Evolutionary conservation across 2,888 invertebrate species (phyloP).

Genomic region (Cantharis nigra): DNA sequence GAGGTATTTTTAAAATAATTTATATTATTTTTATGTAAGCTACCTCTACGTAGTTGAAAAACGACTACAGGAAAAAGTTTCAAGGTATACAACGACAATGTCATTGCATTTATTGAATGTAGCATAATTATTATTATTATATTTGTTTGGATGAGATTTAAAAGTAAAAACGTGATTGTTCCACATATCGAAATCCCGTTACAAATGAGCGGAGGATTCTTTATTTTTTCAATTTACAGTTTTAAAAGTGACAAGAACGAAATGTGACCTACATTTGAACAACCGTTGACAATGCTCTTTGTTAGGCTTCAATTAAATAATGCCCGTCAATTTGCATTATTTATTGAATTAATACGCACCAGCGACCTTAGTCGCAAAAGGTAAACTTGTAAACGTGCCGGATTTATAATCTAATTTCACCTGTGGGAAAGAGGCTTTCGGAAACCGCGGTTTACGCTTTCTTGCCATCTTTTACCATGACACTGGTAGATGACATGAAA

Average conservation of each 20-base stretch:
- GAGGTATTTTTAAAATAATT: neutral
- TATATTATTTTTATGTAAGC: neutral
- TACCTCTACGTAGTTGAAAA: neutral
- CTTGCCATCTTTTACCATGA: constrained; percentile 10
- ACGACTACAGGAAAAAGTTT: neutral
- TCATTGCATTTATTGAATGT: neutral
- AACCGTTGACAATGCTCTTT: constrained; percentile 6
- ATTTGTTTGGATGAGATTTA: neutral
- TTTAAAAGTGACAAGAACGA: constrained; percentile 23
- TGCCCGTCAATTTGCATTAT: neutral
- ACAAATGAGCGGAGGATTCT: constrained; percentile 19
- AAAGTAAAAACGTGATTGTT: constrained; percentile 27
- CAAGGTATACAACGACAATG: neutral
- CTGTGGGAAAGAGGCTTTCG: constrained; percentile 1
- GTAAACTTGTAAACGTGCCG: neutral
- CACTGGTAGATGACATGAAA: constrained; percentile 6
- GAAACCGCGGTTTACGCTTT: constrained; percentile 7
- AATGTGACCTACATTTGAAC: constrained; percentile 13
- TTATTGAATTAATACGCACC: neutral
- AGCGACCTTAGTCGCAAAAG: neutral
- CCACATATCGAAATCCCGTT: constrained; percentile 22
- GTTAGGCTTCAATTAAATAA: constrained; percentile 1
- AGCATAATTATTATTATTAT: neutral
- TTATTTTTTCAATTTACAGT: constrained; percentile 28
- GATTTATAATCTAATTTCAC: neutral